Conservation (phyloP, 2,797 vertebrate genomes). For the Phalanger gymnotis region DNA sequence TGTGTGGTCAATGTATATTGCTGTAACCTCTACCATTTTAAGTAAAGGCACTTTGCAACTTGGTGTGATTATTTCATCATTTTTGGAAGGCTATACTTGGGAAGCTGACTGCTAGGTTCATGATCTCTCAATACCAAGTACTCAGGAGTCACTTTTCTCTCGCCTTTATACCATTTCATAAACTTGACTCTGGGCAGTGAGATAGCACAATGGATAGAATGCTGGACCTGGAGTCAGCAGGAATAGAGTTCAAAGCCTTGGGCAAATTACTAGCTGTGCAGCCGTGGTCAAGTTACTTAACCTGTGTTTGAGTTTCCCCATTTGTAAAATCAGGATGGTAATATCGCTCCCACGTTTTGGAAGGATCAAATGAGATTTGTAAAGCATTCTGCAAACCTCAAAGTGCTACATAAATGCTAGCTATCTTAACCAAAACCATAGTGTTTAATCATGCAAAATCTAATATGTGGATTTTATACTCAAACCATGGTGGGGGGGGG, state of each 20-base stretch:
- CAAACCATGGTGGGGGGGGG: background rate
- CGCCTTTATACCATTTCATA: background rate
- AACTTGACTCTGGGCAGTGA: background rate
- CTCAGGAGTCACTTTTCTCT: background rate
- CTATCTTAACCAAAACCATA: background rate
- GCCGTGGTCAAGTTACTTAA: background rate
- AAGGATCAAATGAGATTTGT: background rate
- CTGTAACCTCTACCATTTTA: background rate
- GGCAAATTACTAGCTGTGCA: background rate
- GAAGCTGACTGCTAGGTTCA: background rate
- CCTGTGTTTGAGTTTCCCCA: background rate
- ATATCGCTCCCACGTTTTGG: background rate
- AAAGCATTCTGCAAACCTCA: background rate
- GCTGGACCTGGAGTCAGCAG: background rate
- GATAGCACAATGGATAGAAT: background rate
- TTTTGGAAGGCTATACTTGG: background rate
- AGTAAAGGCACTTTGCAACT: background rate
- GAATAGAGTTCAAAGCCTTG: background rate
- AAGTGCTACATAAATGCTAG: background rate
- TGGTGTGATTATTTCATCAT: background rate
- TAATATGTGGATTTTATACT: background rate
- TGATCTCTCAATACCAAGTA: background rate
- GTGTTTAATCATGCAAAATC: background rate
- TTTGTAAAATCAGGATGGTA: background rate
- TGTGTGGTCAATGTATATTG: background rate